phyloP scores from a whole-genome alignment of 2,113 vertebrate genomes.

The Grallaria varia region DNA sequence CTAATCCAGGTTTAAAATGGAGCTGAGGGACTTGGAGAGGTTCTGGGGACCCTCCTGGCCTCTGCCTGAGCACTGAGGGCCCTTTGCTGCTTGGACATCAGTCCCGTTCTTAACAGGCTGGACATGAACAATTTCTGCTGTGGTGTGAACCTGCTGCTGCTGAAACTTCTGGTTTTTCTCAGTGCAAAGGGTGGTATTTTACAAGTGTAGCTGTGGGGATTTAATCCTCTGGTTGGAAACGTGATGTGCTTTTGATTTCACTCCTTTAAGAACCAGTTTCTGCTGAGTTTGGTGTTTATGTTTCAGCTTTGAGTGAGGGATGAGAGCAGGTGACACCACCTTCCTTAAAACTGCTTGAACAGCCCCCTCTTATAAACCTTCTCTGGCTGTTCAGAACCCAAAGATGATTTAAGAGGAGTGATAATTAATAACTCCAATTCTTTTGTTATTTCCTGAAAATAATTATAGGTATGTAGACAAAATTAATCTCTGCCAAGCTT shows the following conservation, averaged over 20 bases:
- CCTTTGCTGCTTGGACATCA: too few relatives aligned
- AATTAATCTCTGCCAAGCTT: not conserved
- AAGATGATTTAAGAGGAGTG: not conserved
- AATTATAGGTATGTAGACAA: not conserved
- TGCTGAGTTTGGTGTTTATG: not conserved
- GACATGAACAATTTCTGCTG: too few relatives aligned
- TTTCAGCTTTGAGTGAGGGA: not conserved
- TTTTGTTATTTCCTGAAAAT: not conserved
- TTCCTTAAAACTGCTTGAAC: not conserved
- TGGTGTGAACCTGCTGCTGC: too few relatives aligned
- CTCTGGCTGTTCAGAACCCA: not conserved
- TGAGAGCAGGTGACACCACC: not conserved
- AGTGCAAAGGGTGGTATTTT: not conserved
- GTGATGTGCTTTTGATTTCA: not conserved
- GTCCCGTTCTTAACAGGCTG: too few relatives aligned
- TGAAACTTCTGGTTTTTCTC: not conserved
- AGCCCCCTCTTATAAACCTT: not conserved
- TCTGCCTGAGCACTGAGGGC: too few relatives aligned
- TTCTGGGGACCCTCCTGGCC: too few relatives aligned
- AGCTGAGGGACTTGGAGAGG: too few relatives aligned
- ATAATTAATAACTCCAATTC: not conserved
- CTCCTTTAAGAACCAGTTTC: not conserved
- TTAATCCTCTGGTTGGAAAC: not conserved
- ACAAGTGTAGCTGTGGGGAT: not conserved
- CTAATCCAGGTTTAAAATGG: too few relatives aligned